A percentile compares a stretch with the other conserved stretches of the same genome.
phyloP scores from a whole-genome alignment of 2,888 invertebrate genomes.

The Palloptera scutellata region DNA sequence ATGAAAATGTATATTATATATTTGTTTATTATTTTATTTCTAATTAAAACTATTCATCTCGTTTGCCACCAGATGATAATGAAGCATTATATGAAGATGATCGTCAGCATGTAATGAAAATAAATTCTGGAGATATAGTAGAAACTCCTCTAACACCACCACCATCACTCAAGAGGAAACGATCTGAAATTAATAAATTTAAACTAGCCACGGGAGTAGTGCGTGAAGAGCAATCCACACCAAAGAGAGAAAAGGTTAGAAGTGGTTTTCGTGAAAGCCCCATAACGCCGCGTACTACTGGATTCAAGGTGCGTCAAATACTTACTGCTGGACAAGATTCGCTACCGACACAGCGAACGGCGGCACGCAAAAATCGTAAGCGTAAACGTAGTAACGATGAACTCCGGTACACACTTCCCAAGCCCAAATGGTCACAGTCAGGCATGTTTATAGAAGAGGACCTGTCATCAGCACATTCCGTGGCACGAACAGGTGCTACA shows the following conservation, averaged over 20 bases:
- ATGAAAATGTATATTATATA: too few species aligned
- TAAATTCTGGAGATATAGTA: slow-evolving; percentile 46
- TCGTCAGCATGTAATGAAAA: slow-evolving; percentile 36
- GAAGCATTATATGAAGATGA: too few species aligned
- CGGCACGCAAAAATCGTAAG: slow-evolving; percentile 32
- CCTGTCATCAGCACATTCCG: slow-evolving; percentile 26
- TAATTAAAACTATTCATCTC: too few species aligned
- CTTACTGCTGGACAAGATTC: slow-evolving; percentile 36
- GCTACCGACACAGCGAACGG: slow-evolving; percentile 24
- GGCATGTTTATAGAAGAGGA: slow-evolving; percentile 47
- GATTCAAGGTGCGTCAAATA: slow-evolving; percentile 46
- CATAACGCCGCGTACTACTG: slow-evolving; percentile 44
- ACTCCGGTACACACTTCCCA: slow-evolving; percentile 36
- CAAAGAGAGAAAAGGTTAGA: slow-evolving; percentile 40
- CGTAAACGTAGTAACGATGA: slow-evolving; percentile 39
- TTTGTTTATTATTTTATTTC: too few species aligned
- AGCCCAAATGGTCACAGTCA: slow-evolving; percentile 48
- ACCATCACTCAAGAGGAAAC: slow-evolving; percentile 34
- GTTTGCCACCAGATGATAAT: too few species aligned
- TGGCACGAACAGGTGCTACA: slow-evolving; percentile 33
- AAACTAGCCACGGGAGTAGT: slow-evolving; percentile 53
- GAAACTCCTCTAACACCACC: slow-evolving; percentile 35
- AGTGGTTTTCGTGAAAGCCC: slow-evolving; percentile 51
- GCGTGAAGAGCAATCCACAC: slow-evolving; percentile 53
- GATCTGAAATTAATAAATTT: slow-evolving; percentile 36